These are phyloP conservation scores for Notocelia uddmanniana DNA, from an alignment of 2,888 invertebrate species.

Conservation along the genomic window DNA sequence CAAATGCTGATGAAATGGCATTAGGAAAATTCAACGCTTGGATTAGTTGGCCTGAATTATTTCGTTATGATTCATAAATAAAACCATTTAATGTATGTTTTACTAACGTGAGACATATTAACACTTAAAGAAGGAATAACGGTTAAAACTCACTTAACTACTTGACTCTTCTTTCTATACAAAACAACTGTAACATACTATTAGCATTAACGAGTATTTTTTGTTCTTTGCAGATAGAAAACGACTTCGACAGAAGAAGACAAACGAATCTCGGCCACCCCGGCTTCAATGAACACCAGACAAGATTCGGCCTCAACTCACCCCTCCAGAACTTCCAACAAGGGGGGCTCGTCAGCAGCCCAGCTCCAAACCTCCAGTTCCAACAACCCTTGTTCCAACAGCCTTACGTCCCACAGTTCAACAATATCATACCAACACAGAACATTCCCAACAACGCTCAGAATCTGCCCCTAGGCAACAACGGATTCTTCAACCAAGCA, in stretches of 20 bases:
- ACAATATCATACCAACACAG: conserved; percentile 61
- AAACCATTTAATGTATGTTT: no score
- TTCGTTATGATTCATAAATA: no score
- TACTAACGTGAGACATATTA: no score
- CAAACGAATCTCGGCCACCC: conserved; percentile 72
- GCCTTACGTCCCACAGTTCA: conserved; percentile 76
- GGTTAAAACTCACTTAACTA: no score
- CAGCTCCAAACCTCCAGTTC: conserved; percentile 61
- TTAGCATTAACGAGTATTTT: conserved; percentile 35
- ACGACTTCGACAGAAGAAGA: conserved; percentile 82
- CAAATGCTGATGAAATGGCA: no score
- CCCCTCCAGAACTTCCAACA: conserved; percentile 78
- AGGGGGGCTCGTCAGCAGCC: conserved; percentile 62
- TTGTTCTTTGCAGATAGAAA: conserved; percentile 76
- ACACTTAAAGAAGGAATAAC: no score
- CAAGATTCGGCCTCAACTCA: conserved; percentile 78
- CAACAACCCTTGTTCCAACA: conserved; percentile 68
- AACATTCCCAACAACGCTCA: conserved; percentile 58
- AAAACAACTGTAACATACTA: no score
- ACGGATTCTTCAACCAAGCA: conserved; percentile 68
- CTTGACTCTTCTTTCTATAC: no score
- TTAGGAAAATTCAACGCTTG: no score
- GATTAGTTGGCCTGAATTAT: no score
- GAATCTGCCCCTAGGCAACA: conserved; percentile 58
- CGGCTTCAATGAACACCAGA: conserved; percentile 79